A percentile compares a stretch with the other conserved stretches of the same genome.
phyloP scores from a whole-genome alignment of 2,797 vertebrate genomes.

The Enteromius fasciolatus region DNA sequence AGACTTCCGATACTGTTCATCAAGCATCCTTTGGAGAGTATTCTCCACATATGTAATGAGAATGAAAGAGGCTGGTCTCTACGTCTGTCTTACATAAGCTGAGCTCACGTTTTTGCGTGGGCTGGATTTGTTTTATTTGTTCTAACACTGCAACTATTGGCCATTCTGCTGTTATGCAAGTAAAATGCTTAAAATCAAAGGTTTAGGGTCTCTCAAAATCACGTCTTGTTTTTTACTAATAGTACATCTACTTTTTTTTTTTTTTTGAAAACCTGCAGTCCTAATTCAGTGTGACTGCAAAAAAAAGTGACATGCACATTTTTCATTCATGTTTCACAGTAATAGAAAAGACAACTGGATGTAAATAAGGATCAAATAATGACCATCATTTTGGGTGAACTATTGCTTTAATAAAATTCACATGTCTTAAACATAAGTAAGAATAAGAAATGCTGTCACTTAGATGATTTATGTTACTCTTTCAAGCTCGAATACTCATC shows the following conservation, averaged over 20 bases:
- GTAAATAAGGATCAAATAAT: conserved; percentile 1
- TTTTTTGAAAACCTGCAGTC: too few relatives aligned
- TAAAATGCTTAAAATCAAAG: not conserved
- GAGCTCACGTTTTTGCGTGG: conserved; percentile 24
- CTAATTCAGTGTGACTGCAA: not conserved
- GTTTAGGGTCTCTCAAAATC: not conserved
- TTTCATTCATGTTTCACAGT: not conserved
- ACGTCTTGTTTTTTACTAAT: not conserved
- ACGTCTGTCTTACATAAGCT: conserved; percentile 39
- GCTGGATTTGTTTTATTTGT: conserved; percentile 3
- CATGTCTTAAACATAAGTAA: not conserved
- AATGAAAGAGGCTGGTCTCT: not conserved
- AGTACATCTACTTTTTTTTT: not conserved
- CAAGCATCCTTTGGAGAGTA: not conserved
- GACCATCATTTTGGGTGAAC: not conserved
- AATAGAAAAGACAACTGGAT: not conserved
- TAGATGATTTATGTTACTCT: not conserved
- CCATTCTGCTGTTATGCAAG: conserved; percentile 15
- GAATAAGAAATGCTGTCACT: not conserved
- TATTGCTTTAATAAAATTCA: not conserved
- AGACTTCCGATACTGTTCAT: not conserved
- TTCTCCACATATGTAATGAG: conserved; percentile 1
- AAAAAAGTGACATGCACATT: not conserved
- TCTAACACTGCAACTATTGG: not conserved
- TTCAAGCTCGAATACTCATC: not conserved